phyloP scores from a whole-genome alignment of 2,113 vertebrate species.

The Jacana jacana region DNA sequence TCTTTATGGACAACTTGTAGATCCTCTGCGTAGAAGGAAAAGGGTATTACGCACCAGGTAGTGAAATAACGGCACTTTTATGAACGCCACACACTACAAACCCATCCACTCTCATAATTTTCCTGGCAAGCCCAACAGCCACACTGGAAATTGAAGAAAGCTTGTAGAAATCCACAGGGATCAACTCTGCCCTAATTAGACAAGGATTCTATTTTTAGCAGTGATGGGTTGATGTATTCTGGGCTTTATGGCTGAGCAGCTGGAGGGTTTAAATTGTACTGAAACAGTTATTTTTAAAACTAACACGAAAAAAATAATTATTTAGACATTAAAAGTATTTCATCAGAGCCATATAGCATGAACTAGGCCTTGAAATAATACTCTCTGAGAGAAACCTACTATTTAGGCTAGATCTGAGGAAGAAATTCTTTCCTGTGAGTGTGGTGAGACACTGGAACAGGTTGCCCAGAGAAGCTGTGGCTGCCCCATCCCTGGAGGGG shows the following conservation, averaged over 20 bases:
- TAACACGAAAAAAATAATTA: neutral
- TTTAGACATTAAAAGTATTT: neutral
- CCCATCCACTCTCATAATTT: neutral
- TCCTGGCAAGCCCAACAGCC: neutral
- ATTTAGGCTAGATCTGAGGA: no score
- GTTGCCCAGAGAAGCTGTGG: no score
- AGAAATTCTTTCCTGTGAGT: no score
- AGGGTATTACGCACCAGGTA: rapidly evolving
- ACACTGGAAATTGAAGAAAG: constrained; percentile 1
- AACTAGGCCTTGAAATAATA: neutral
- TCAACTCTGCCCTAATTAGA: constrained; percentile 38
- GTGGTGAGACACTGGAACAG: no score
- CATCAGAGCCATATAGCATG: rapidly evolving
- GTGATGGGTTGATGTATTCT: neutral
- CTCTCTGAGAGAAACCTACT: neutral
- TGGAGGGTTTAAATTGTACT: neutral
- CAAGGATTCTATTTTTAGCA: neutral
- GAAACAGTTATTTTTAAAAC: neutral
- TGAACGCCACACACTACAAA: neutral
- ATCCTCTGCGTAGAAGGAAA: neutral
- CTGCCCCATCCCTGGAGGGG: no score
- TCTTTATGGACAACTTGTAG: neutral
- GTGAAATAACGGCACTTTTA: neutral
- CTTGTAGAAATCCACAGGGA: neutral
- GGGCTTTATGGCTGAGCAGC: neutral